Base-by-base conservation (phyloP, 2,888 invertebrate genomes). In the Stenodera caucasica region DNA sequence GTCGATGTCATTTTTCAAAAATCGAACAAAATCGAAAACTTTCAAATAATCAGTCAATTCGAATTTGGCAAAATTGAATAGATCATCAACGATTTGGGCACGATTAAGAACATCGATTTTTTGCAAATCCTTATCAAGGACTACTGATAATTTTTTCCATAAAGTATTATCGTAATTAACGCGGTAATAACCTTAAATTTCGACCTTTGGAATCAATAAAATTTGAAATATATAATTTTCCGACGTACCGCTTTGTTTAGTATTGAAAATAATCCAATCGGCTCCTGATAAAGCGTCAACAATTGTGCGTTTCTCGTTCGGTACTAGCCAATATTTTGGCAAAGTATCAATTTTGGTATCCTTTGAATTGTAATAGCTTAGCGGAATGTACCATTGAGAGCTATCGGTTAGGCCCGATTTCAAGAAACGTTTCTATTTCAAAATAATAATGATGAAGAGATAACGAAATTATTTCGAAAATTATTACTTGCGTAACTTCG, bases 81-180 rank as follows among this genome's bases (percentile, higher is more conserved):
- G 83, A 77, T 94, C 94, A 71, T 93, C 89, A n/a, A 94, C 84
- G 32, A 88, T 83, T 82, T 84, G 91, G 8, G 90, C 91, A 67
- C 88, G 83, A 76, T 90, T 90, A 18, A 86, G 78, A 53, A 85
- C 84, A 64, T 88, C 84, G 57, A 91, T 88, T 3, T 5, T 23
- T 0, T 9, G 18, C 1, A 23, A 4, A 45, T 23, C 6, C 1
- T 11, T 23, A n/a, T 45, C 23, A 5, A 60, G 32, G 23, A 49
- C 30, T 50, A 78, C 58, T 1, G 75, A 74, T 49, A 86, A 82
- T 21, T 82, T 76, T 0, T 80, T 65, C 87, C 87, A 88, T 1
- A 84, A 83, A 57, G 79, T 77, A 0, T 74, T 72, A 67, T 87
- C 85, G 65, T 88, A 88, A 72, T 85, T 84, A 0, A 88, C 86